Evolutionary conservation across 1,140 invertebrate genomes (phyloP).

Genomic region (Scaptomyza montana): DNA sequence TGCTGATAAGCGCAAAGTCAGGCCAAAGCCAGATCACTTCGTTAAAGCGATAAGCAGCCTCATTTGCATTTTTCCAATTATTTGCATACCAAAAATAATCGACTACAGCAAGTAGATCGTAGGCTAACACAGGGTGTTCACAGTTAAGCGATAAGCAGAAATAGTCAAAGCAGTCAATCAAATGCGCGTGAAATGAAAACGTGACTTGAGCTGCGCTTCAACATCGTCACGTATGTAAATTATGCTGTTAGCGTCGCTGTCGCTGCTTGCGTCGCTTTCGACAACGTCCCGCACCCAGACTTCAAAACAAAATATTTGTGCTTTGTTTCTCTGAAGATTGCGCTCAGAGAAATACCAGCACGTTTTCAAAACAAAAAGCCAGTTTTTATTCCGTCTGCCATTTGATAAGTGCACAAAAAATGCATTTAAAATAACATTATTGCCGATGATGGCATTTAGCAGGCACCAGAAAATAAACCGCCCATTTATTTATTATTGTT

Average conservation of each 20-base stretch:
- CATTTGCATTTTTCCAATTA: conserved; percentile 43
- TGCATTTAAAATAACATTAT: conserved; percentile 58
- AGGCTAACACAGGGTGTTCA: conserved; percentile 35
- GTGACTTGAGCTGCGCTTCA: conserved; percentile 66
- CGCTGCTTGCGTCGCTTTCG: conserved; percentile 7
- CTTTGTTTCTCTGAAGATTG: conserved; percentile 45
- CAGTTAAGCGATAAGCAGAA: conserved; percentile 31
- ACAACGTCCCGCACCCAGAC: conserved; percentile 51
- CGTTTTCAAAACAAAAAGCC: conserved; percentile 57
- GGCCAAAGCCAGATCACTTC: conserved; percentile 39
- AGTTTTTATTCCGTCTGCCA: conserved; percentile 47
- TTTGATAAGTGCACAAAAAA: conserved; percentile 69
- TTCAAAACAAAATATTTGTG: conserved; percentile 31
- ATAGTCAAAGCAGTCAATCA: conserved; percentile 32
- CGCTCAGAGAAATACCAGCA: conserved; percentile 72
- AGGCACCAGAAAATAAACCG: conserved; percentile 30
- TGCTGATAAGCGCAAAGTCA: conserved; percentile 61
- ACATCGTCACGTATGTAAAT: conserved; percentile 75
- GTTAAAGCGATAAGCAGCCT: conserved; percentile 60
- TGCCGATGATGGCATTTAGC: conserved; percentile 62
- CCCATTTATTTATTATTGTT: conserved; percentile 44
- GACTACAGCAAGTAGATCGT: not conserved
- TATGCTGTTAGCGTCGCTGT: conserved; percentile 62
- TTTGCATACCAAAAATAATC: conserved; percentile 16
- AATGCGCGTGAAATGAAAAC: conserved; percentile 67